Evolutionary conservation across 2,797 vertebrate species (phyloP), one percentile per base, ranked within the genome.

Genomic region (Myiotriccus ornatus): DNA sequence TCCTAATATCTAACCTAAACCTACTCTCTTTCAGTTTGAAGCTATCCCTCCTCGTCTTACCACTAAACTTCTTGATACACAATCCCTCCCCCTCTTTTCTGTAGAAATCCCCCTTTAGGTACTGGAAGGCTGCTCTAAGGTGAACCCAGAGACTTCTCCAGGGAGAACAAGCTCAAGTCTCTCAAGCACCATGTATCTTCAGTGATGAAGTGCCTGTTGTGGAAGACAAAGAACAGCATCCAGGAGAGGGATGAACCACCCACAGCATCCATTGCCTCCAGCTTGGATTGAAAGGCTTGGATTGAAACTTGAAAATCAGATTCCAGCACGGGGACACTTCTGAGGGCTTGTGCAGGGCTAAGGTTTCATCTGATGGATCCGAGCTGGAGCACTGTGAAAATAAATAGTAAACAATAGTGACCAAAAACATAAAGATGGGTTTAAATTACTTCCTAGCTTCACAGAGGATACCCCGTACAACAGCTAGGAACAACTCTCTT

Each of bases 381-480:
- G 44, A 89, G 18, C 37, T 52, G 37, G 39, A 79, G 47, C 7
- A 53, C 39, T 37, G 19, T 43, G 50, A 82, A 90, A 76, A 91
- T 49, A 59, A 83, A 43, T 70, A 80, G 35, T 49, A 47, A 65
- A 34, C 6, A 49, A 8, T 47, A 74, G 34, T 64, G 35, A 67
- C 32, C 8, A 89, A 78, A 82, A 50, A 0, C 7, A 16, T 59
- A 20, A 73, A 76, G 9, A 62, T 49, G 28, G 53, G 27, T 67
- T 94, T 67, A 60, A 89, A 56, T 77, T 63, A 82, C 34, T 87
- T 87, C 24, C 28, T 17, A n/a, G 19, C 39, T 64, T 92, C 6
- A 1, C 20, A 55, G 70, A 69, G 8, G 14, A 16, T 55, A 50
- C 30, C 30, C 32, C 8, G 0, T 55, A 28, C 28, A 57, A 52